Evolutionary conservation across 2,888 invertebrate genomes (phyloP).

Genomic region (Caenorhabditis doughertyi): DNA sequence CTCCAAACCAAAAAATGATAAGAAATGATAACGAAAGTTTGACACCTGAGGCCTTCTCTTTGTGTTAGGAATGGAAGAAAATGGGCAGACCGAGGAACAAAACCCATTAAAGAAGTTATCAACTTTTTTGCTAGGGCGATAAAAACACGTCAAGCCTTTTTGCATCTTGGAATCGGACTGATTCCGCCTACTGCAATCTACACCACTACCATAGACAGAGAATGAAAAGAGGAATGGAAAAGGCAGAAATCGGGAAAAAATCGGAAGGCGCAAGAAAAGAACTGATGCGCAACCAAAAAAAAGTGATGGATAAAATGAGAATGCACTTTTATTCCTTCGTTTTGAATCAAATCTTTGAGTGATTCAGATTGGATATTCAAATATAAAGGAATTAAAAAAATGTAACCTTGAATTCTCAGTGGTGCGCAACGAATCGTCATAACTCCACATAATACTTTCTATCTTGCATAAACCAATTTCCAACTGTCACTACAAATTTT

Average conservation of each 20-base stretch:
- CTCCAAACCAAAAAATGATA: slow-evolving; percentile 35
- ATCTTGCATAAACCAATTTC: background rate
- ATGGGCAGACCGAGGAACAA: slow-evolving; percentile 52
- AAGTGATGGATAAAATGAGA: slow-evolving; percentile 35
- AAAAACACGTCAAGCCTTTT: slow-evolving; percentile 26
- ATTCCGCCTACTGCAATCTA: slow-evolving; percentile 2
- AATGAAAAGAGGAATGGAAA: slow-evolving; percentile 9
- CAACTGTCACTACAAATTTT: slow-evolving; percentile 36
- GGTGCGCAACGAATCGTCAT: slow-evolving; percentile 26
- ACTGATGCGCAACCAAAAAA: slow-evolving; percentile 16
- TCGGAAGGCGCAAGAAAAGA: background rate
- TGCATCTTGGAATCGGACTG: slow-evolving; percentile 18
- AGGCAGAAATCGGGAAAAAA: slow-evolving; percentile 23
- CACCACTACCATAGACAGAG: slow-evolving; percentile 3
- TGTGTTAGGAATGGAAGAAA: slow-evolving; percentile 23
- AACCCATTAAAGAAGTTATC: slow-evolving; percentile 28
- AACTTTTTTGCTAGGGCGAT: slow-evolving; percentile 17
- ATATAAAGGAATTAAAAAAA: background rate
- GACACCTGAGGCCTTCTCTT: slow-evolving; percentile 35
- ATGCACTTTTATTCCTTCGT: slow-evolving; percentile 28
- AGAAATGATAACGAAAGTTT: slow-evolving; percentile 41
- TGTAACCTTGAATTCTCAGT: slow-evolving; percentile 51
- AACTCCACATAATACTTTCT: background rate
- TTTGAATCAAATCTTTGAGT: background rate
- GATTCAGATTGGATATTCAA: background rate